A percentile compares a stretch with the other conserved stretches of the same genome.
Conservation (phyloP, 2,888 invertebrate genomes). For the Melanchra persicariae region DNA sequence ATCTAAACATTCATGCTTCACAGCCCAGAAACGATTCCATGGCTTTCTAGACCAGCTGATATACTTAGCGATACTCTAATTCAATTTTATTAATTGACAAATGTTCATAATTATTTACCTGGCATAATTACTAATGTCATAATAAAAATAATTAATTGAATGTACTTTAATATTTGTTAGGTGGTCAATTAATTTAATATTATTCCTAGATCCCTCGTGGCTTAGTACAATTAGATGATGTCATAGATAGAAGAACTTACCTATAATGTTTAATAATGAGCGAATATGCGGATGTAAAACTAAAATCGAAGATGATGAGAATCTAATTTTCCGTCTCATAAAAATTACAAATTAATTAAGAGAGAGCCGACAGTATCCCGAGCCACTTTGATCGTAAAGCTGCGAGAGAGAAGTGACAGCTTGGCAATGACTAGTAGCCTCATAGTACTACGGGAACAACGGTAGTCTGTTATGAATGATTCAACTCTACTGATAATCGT, state of each 20-base stretch:
- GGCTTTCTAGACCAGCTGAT: not conserved
- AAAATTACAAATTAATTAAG: constrained; percentile 48
- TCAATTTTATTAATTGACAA: constrained; percentile 36
- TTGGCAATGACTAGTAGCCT: constrained; percentile 56
- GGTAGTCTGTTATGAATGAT: constrained; percentile 55
- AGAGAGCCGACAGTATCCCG: constrained; percentile 22
- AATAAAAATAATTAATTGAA: constrained; percentile 49
- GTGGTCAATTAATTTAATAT: constrained; percentile 34
- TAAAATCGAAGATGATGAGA: constrained; percentile 1
- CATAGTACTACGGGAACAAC: constrained; percentile 56
- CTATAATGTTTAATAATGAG: not conserved
- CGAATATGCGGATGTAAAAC: not conserved
- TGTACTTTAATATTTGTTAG: constrained; percentile 30
- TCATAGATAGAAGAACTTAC: constrained; percentile 10
- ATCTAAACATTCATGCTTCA: not conserved
- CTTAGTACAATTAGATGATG: constrained; percentile 18
- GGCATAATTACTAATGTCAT: constrained; percentile 42
- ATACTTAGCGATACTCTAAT: constrained; percentile 14
- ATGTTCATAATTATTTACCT: constrained; percentile 41
- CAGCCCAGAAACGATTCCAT: constrained; percentile 5
- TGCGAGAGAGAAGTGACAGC: constrained; percentile 57
- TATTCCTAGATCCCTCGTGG: constrained; percentile 9
- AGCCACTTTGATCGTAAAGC: constrained; percentile 55
- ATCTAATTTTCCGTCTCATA: constrained; percentile 37
- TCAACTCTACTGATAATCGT: constrained; percentile 27